Evolutionary conservation across 2,888 invertebrate species (phyloP).

Genomic region (Spialia ferax): DNA sequence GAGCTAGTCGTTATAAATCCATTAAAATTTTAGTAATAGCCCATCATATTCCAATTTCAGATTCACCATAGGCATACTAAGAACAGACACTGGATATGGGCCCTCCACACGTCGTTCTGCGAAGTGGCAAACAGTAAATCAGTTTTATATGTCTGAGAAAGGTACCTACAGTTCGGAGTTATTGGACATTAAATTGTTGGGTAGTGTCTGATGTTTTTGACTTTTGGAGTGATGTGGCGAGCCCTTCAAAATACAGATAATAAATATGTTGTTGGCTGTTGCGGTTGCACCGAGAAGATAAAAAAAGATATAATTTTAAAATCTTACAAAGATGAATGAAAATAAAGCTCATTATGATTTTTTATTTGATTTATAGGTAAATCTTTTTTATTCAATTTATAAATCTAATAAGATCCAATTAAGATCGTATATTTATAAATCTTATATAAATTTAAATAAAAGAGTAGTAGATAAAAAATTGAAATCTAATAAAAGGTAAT

Average conservation of each 20-base stretch:
- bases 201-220: slow-evolving; percentile 15
- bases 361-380: too few relatives aligned
- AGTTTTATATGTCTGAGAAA: slow-evolving; percentile 64
- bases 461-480: neutral
- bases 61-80: slow-evolving; percentile 13
- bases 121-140: slow-evolving; percentile 58
- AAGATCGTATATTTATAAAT: too few relatives aligned
- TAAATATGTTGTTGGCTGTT: too few relatives aligned
- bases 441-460: too few relatives aligned
- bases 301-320: neutral
- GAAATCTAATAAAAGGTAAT: neutral
- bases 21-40: neutral
- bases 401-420: too few relatives aligned
- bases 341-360: too few relatives aligned
- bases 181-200: slow-evolving; percentile 38
- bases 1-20: too few relatives aligned
- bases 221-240: neutral
- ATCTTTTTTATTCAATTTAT: too few relatives aligned
- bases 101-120: slow-evolving; percentile 38
- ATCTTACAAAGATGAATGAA: neutral
- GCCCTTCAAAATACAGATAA: too few relatives aligned
- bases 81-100: slow-evolving; percentile 27
- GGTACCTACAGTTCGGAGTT: slow-evolving; percentile 49
- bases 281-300: too few relatives aligned
- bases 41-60: neutral